Base-by-base conservation (phyloP, 1,140 invertebrate species). In the Neuroterus valhalla region DNA sequence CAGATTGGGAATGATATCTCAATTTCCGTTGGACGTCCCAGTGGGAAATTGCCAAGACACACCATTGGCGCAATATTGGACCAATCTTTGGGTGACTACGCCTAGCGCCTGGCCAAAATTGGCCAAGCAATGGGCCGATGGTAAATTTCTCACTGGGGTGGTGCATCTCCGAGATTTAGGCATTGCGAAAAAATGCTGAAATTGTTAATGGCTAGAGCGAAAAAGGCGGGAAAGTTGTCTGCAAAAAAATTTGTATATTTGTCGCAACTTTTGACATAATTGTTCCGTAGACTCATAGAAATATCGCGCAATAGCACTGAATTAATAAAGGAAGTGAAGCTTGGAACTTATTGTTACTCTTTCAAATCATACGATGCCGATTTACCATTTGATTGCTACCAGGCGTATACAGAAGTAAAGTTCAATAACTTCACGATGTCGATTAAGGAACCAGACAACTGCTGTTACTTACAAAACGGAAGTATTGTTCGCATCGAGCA, bases 401-500 rank as follows among this genome's bases (percentile, higher is more conserved):
- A 78, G 38, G 66, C 76, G 1, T 62, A 76, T 74, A 5, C 21
- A 10, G 31, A 45, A n/a, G 71, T 80, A 14, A 21, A 71, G 43
- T 80, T 78, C 21, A 12, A 26, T 10, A 68, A 77, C 52, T 83
- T 79, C 66, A 26, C 19, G 12, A 46, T 83, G 44, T 72, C 76
- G 38, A 17, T 50, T 38, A 74, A 68, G 26, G 8, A 8, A 26
- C 66, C 71, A 0, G 71, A 81, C 69, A 80, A 80, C 48, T 81
- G 78, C 62, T 83, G 82, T 45, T 83, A 76, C 66, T 44, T 78
- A 21, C 69, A 74, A 42, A 72, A 83, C 66, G 69, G 70, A 2
- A 78, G 44, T 17, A 26, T 80, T 19, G 68, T 83, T 38, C 5
- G 70, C 0, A 71, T 83, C 8, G 71, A 76, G 50, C 21, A 70